Conservation (phyloP, 2,888 invertebrate species). For the Cheilosia soror region DNA sequence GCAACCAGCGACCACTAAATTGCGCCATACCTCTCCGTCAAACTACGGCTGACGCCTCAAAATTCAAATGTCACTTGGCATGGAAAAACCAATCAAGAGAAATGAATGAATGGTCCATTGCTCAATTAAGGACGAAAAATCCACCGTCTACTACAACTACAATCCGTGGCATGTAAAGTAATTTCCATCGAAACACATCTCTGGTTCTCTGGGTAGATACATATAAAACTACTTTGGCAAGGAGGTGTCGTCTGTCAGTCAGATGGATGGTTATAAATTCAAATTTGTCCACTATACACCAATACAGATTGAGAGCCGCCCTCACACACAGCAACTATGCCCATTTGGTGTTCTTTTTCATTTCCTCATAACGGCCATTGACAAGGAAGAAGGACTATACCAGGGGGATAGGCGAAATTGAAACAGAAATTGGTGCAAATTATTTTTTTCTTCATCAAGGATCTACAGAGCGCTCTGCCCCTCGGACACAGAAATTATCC, state of each 20-base stretch:
- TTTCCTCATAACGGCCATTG: conserved; percentile 19
- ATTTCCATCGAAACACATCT: conserved; percentile 39
- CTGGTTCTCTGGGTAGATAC: conserved; percentile 23
- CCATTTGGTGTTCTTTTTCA: conserved; percentile 29
- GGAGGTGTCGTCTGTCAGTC: conserved; percentile 59
- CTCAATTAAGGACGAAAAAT: conserved; percentile 70
- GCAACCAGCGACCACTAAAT: conserved; percentile 44
- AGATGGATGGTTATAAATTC: conserved; percentile 67
- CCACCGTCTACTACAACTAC: conserved; percentile 5
- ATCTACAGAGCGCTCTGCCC: conserved; percentile 11
- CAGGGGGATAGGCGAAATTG: conserved; percentile 26
- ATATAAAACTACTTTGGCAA: conserved; percentile 58
- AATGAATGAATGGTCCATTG: conserved; percentile 73
- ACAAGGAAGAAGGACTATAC: conserved; percentile 2
- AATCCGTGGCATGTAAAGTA: conserved; percentile 47
- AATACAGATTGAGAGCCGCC: conserved; percentile 25
- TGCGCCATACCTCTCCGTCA: neutral
- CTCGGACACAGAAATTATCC: conserved; percentile 60
- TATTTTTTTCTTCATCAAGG: conserved; percentile 73
- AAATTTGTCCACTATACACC: conserved; percentile 62
- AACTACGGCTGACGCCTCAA: neutral
- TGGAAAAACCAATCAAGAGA: conserved; percentile 71
- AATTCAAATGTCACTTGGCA: conserved; percentile 60
- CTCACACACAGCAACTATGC: conserved; percentile 36
- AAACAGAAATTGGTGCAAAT: conserved; percentile 69